phyloP scores from a whole-genome alignment of 2,797 vertebrate species.

The Pteropus rufus region DNA sequence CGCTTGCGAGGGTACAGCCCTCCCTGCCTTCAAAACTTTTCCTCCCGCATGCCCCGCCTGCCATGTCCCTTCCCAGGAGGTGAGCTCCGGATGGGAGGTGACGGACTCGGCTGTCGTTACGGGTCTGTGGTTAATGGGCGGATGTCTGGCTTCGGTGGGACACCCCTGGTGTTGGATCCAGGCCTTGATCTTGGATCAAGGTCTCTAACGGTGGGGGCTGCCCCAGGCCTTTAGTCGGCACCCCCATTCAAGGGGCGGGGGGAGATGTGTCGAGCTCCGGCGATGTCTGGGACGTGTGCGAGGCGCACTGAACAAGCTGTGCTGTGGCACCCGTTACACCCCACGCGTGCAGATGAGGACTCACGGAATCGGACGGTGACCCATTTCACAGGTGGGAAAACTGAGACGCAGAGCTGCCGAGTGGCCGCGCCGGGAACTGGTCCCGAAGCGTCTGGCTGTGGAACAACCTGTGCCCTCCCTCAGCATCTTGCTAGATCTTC shows the following conservation, averaged over 20 bases:
- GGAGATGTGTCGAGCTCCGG: fast-evolving
- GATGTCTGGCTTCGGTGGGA: not conserved
- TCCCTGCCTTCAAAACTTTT: not conserved
- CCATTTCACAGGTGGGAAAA: not conserved
- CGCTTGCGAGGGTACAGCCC: too few species aligned
- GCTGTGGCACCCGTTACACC: fast-evolving
- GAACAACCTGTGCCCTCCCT: not conserved
- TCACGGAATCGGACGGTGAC: fast-evolving
- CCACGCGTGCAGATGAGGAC: fast-evolving
- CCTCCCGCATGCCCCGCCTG: fast-evolving
- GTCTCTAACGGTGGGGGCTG: not conserved
- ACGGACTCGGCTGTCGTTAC: fast-evolving
- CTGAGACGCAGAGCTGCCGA: fast-evolving
- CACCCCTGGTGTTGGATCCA: not conserved
- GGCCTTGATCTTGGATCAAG: not conserved
- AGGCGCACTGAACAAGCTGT: too few species aligned
- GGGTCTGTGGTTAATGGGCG: not conserved
- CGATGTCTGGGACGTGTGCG: not conserved
- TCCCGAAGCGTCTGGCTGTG: too few species aligned
- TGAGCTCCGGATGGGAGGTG: not conserved
- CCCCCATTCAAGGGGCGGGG: not conserved
- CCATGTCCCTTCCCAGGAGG: not conserved
- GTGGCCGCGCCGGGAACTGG: not conserved
- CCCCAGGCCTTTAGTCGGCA: not conserved
- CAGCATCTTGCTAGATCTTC: not conserved